A percentile compares a stretch with the other conserved stretches of the same genome.
Evolutionary conservation across 2,888 invertebrate genomes (phyloP).

Genomic region (Cryptocephalus moraei): DNA sequence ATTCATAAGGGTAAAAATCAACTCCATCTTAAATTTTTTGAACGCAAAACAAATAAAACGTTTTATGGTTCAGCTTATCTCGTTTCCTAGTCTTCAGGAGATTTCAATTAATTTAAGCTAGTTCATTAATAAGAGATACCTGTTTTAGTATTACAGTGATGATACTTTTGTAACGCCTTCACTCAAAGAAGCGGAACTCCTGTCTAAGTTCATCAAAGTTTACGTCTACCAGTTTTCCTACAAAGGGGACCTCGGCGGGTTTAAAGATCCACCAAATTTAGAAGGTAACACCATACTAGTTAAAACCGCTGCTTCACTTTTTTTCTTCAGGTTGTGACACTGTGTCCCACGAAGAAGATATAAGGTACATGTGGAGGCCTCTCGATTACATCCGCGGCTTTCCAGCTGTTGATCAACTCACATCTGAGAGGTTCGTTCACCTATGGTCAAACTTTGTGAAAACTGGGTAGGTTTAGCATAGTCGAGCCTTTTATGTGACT

Average conservation of each 20-base stretch:
- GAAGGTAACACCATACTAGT: no score
- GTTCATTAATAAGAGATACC: background rate
- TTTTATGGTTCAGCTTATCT: no score
- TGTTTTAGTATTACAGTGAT: conserved; percentile 5
- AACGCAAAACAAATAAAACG: no score
- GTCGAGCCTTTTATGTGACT: no score
- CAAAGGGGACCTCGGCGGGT: conserved; percentile 4
- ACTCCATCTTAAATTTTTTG: no score
- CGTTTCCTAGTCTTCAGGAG: no score
- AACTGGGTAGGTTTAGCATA: background rate
- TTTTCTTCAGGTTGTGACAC: conserved; percentile 3
- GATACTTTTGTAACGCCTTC: conserved; percentile 5
- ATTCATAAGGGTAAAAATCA: background rate
- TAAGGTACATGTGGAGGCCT: conserved; percentile 4
- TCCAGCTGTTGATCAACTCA: conserved; percentile 3
- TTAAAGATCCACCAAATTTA: no score
- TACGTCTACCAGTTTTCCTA: conserved; percentile 7
- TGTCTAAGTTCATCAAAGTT: background rate
- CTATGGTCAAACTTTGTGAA: conserved; percentile 7
- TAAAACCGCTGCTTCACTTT: no score
- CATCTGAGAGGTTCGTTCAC: conserved; percentile 1
- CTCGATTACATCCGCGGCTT: conserved; percentile 3
- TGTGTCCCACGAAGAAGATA: conserved; percentile 5
- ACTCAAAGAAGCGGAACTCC: conserved; percentile 5
- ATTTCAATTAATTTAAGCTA: background rate